These are phyloP conservation scores for Patella caerulea DNA, from an alignment of 2,888 invertebrate genomes.

Conservation along the genomic window DNA sequence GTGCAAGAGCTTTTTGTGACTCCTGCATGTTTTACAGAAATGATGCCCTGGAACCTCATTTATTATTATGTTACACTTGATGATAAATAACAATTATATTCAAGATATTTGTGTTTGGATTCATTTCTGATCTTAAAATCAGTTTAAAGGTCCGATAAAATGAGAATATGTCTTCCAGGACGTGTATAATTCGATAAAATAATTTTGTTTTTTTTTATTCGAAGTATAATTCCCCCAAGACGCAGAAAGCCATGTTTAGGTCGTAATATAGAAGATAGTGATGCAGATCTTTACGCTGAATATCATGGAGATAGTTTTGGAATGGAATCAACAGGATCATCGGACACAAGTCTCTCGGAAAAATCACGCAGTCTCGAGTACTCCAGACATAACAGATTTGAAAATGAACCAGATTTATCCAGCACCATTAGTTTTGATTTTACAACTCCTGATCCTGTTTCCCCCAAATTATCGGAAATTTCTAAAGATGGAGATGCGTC, in stretches of 20 bases:
- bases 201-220: constrained; percentile 16
- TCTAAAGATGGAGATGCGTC: background rate
- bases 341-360: constrained; percentile 27
- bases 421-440: constrained; percentile 66
- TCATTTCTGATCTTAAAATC: too few relatives aligned
- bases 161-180: background rate
- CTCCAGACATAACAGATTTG: constrained; percentile 29
- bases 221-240: constrained; percentile 55
- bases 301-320: constrained; percentile 54
- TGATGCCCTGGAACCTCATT: too few relatives aligned
- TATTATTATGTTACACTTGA: too few relatives aligned
- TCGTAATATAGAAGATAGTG: constrained; percentile 64
- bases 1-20: too few relatives aligned
- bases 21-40: too few relatives aligned
- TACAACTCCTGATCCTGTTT: constrained; percentile 27
- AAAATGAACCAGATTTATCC: constrained; percentile 57
- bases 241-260: constrained; percentile 58
- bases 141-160: too few relatives aligned
- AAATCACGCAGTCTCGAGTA: constrained; percentile 11
- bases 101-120: too few relatives aligned
- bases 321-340: constrained; percentile 33
- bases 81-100: too few relatives aligned
- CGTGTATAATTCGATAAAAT: background rate
- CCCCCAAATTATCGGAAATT: constrained; percentile 4
- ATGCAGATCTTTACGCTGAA: constrained; percentile 65